Conservation (phyloP, 2,888 invertebrate species). For the Caenorhabditis angaria region DNA sequence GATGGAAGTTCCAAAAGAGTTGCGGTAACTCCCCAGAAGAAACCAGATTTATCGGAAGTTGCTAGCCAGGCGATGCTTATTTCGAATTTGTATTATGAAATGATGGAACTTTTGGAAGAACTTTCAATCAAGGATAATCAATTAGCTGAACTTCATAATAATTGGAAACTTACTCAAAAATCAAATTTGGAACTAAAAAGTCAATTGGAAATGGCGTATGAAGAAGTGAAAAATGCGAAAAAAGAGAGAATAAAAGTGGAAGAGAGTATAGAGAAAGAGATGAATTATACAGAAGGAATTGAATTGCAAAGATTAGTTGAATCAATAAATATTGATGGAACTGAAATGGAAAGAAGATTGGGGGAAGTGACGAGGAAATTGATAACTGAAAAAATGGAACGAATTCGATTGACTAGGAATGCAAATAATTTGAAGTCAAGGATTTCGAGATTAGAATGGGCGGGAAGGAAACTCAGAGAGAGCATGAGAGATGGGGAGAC, state of each 20-base stretch:
- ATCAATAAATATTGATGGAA: constrained; percentile 53
- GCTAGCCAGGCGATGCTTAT: constrained; percentile 58
- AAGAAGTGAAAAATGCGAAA: constrained; percentile 33
- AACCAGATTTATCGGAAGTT: constrained; percentile 26
- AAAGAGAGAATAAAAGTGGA: constrained; percentile 16
- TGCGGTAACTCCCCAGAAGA: no score
- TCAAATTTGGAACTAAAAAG: constrained; percentile 36
- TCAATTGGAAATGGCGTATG: constrained; percentile 49
- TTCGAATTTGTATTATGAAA: constrained; percentile 57
- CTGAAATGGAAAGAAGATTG: constrained; percentile 64
- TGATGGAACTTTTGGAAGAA: constrained; percentile 58
- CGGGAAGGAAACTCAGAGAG: constrained; percentile 13
- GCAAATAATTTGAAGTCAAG: constrained; percentile 25
- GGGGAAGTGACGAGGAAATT: constrained; percentile 66
- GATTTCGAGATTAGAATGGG: constrained; percentile 28
- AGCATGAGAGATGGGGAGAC: constrained; percentile 14
- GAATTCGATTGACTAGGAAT: constrained; percentile 31
- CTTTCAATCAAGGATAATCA: constrained; percentile 51
- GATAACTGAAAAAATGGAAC: constrained; percentile 46
- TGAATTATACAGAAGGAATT: not conserved
- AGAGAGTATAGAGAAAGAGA: constrained; percentile 18
- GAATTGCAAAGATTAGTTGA: constrained; percentile 54
- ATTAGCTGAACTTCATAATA: constrained; percentile 40
- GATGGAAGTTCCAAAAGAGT: not conserved
- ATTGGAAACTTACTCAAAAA: constrained; percentile 30